Percentiles rank a stretch among this genome's conserved stretches.
These are phyloP conservation scores for Cercocebus atys DNA, from an alignment of 2,113 vertebrate genomes.

Conservation along the genomic window DNA sequence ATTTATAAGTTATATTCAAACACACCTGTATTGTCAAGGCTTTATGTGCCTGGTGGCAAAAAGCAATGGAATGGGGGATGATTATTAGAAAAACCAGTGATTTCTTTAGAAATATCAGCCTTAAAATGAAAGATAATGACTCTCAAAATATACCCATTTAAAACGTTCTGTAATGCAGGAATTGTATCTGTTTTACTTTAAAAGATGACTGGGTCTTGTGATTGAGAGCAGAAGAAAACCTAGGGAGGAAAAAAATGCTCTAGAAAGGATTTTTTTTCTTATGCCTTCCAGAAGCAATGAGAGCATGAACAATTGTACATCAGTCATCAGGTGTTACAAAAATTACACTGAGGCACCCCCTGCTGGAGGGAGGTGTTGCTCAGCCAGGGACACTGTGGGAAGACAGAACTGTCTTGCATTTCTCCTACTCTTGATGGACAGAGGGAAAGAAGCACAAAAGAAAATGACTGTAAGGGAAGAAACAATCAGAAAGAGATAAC, in stretches of 20 bases:
- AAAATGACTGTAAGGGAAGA: background rate
- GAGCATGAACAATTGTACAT: background rate
- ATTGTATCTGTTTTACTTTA: background rate
- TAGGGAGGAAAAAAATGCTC: background rate
- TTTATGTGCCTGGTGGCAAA: background rate
- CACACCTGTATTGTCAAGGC: background rate
- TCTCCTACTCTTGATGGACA: background rate
- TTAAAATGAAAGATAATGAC: background rate
- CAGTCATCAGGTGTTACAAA: background rate
- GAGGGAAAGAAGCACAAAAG: background rate
- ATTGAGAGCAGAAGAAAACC: background rate
- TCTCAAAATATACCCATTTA: background rate
- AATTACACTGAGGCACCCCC: background rate
- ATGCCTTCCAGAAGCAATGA: background rate
- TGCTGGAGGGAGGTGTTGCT: background rate
- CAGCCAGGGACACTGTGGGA: background rate
- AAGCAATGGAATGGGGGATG: background rate
- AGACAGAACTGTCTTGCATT: background rate
- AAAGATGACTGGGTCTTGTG: background rate
- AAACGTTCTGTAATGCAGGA: background rate
- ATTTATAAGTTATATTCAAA: constrained; percentile 51
- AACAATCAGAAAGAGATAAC: background rate
- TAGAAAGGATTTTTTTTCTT: background rate
- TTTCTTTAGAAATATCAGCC: background rate
- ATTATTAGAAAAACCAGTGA: background rate